Percentiles rank a stretch among this genome's conserved stretches.
Evolutionary conservation across 2,888 invertebrate species (phyloP).

Genomic region (Aleiodes testaceus): DNA sequence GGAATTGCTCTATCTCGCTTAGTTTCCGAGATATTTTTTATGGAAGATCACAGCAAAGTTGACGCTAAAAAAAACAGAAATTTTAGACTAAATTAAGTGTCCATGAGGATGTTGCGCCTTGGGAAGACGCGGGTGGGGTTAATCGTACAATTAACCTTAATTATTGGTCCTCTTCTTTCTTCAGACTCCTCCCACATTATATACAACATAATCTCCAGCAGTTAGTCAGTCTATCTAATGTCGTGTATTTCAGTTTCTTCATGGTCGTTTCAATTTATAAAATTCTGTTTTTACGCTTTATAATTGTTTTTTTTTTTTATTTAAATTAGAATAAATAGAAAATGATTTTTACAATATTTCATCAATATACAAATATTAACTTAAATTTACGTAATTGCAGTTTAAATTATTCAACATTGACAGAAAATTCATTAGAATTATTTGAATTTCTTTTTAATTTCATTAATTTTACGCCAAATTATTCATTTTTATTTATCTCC

Average conservation of each 20-base stretch:
- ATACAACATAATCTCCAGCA: neutral
- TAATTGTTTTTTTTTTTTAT: constrained; percentile 6
- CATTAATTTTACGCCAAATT: too few relatives aligned
- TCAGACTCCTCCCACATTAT: constrained; percentile 37
- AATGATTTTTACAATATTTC: too few relatives aligned
- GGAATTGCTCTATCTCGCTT: too few relatives aligned
- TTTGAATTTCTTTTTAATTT: too few relatives aligned
- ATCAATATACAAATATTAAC: constrained; percentile 9
- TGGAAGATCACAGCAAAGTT: too few relatives aligned
- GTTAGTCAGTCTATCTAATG: constrained; percentile 26
- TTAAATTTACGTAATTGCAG: too few relatives aligned
- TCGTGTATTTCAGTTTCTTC: constrained; percentile 18
- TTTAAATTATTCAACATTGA: neutral
- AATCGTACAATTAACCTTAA: constrained; percentile 57
- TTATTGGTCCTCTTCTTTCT: constrained; percentile 49
- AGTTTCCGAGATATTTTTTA: too few relatives aligned
- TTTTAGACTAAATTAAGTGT: neutral
- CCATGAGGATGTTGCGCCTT: constrained; percentile 15
- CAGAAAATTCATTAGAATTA: constrained; percentile 6
- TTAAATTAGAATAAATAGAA: too few relatives aligned
- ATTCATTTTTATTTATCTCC: too few relatives aligned
- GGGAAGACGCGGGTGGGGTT: constrained; percentile 45
- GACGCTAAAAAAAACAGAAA: too few relatives aligned
- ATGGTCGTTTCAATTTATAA: constrained; percentile 25
- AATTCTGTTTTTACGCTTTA: neutral